Conservation (phyloP, 1,140 invertebrate species). For the Plectrocnemia conspersa region DNA sequence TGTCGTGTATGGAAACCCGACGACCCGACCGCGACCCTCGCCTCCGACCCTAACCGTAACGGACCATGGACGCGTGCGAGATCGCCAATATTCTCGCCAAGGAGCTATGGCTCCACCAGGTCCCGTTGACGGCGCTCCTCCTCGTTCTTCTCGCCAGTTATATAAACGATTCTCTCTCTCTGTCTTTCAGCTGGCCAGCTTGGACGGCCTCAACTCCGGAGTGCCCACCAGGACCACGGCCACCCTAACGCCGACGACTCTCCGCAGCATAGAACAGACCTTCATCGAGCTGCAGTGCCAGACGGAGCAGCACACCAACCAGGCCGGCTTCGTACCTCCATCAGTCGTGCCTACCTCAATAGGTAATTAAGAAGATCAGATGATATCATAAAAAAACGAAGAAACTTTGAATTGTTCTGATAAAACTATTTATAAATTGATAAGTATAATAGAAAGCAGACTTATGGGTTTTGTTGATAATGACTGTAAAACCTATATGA, state of each 20-base stretch:
- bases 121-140: constrained; percentile 36
- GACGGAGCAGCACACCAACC: constrained; percentile 68
- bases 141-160: constrained; percentile 23
- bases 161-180: constrained; percentile 35
- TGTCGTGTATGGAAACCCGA: neutral
- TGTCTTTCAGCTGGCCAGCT: constrained; percentile 69
- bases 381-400: neutral
- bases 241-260: constrained; percentile 87
- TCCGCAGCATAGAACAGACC: constrained; percentile 85
- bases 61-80: constrained; percentile 66
- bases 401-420: neutral
- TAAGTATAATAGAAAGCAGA: no score
- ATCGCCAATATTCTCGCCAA: constrained; percentile 73
- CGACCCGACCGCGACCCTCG: neutral
- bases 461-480: no score
- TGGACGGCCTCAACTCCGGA: constrained; percentile 77
- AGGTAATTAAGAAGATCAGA: constrained; percentile 42
- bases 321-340: constrained; percentile 88
- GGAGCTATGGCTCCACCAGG: constrained; percentile 74
- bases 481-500: no score
- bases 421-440: no score
- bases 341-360: constrained; percentile 48
- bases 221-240: constrained; percentile 86
- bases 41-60: neutral
- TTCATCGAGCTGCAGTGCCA: constrained; percentile 67